These are phyloP conservation scores for Myxocyprinus asiaticus DNA, from an alignment of 2,113 vertebrate species.

Conservation along the genomic window DNA sequence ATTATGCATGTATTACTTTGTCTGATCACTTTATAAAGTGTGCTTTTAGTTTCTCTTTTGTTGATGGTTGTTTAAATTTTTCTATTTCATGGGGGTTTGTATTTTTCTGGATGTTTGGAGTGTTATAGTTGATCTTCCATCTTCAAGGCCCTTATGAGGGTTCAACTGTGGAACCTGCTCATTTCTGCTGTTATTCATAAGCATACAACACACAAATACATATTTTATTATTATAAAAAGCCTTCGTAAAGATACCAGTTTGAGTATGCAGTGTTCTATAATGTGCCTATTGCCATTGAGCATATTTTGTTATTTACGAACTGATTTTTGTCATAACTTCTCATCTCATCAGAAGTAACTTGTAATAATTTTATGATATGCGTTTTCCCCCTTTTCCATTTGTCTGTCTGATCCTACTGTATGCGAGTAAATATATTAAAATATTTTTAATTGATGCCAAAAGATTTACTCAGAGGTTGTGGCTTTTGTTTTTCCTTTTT, in stretches of 20 bases:
- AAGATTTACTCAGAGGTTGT: background rate
- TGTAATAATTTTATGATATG: background rate
- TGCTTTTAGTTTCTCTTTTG: background rate
- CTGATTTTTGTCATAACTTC: background rate
- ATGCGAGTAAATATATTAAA: constrained; percentile 14
- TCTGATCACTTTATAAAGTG: constrained; percentile 8
- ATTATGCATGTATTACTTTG: background rate
- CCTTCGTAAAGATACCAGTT: background rate
- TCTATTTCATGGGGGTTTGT: constrained; percentile 12
- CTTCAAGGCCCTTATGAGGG: constrained; percentile 6
- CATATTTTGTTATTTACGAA: background rate
- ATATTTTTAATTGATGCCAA: constrained; percentile 9
- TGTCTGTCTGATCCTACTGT: background rate
- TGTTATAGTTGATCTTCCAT: background rate
- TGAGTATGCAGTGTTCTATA: background rate
- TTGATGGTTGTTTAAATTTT: background rate
- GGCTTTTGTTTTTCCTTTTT: background rate
- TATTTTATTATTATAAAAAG: background rate
- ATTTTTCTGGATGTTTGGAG: background rate
- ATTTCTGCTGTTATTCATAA: constrained; percentile 8
- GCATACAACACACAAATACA: background rate
- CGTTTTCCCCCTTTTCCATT: background rate
- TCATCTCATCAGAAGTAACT: background rate
- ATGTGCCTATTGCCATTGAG: constrained; percentile 1
- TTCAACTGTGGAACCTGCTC: background rate